Percentiles rank a stretch among this genome's conserved stretches.
phyloP scores from a whole-genome alignment of 2,888 invertebrate genomes.

The Cosmia pyralina region DNA sequence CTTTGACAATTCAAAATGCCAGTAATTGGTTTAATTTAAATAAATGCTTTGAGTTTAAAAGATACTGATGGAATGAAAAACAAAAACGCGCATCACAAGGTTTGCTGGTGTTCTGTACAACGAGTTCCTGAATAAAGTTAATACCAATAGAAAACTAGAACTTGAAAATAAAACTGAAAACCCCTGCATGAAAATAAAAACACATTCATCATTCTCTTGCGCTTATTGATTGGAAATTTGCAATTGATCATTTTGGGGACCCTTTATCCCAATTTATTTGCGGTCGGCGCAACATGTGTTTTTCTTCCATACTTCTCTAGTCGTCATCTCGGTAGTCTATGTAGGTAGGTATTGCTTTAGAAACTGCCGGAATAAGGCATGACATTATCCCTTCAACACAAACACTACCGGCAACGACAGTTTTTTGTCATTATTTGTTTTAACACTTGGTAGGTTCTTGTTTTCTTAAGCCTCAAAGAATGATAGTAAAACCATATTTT shows the following conservation, averaged over 20 bases:
- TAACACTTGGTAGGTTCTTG: constrained; percentile 23
- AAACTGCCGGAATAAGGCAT: background rate
- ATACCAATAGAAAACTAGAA: background rate
- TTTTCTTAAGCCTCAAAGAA: constrained; percentile 28
- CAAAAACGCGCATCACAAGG: background rate
- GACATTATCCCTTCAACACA: background rate
- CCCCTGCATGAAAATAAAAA: background rate
- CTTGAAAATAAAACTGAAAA: background rate
- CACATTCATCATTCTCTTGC: background rate
- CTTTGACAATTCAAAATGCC: too few species aligned
- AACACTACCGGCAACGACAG: background rate
- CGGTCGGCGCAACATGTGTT: background rate
- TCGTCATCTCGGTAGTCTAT: too few species aligned
- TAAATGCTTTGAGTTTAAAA: background rate
- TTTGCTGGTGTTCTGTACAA: background rate
- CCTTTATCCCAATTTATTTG: background rate
- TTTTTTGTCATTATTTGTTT: constrained; percentile 34
- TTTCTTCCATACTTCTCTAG: background rate
- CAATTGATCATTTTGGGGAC: background rate
- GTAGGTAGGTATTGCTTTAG: background rate
- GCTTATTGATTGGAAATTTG: background rate
- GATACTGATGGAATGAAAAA: background rate
- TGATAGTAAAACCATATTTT: constrained; percentile 12
- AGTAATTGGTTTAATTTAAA: too few species aligned
- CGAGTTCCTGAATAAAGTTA: constrained; percentile 3